Evolutionary conservation across 2,113 vertebrate genomes (phyloP), one percentile per base, ranked within the genome.

Genomic region (Pavo muticus): DNA sequence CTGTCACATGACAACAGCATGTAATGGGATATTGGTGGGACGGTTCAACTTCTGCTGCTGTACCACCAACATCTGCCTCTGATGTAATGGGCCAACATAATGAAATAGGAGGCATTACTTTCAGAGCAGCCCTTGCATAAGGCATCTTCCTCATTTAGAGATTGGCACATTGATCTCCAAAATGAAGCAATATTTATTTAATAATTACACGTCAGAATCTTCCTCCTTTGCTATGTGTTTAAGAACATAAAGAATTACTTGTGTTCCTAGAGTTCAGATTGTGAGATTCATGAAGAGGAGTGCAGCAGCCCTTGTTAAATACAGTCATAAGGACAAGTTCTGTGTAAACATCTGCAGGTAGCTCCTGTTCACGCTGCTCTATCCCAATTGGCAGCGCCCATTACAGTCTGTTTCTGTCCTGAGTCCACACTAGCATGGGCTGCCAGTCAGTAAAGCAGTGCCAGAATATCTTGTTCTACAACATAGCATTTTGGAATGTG

Each of bases 401-500:
- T 44, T 59, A 19, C 56, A 59, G 56, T 76, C 85, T 73, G 60
- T 69, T 88, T 69, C 69, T 84, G 61, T 63, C 90, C 78, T 78
- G 76, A 52, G 80, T 25, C 14, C 2, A 27, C 59, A 80, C 88
- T 63, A 84, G 56, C 35, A 5, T 5, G 42, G 80, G 71, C 92
- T 96, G 90, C 86, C 88, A 94, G n/a, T 88, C 73, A 72, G 60
- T 40, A 59, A 85, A 88, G 25, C 70, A 20, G 52, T 96, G 82
- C 95, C 87, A 97, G 91, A 95, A 93, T 59, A 96, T 94, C 88
- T 88, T 97, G 93, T 94, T 96, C 91, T 97, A 83, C 65, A 88
- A 87, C 69, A 74, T 91, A 91, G 86, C n/a, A 37, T 90, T 95
- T 86, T 93, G 90, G 92, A 96, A 95, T 86, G 83, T 90, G 88